These are phyloP conservation scores for Rhagoletis pomonella DNA, from an alignment of 1,140 invertebrate species.

Conservation along the genomic window DNA sequence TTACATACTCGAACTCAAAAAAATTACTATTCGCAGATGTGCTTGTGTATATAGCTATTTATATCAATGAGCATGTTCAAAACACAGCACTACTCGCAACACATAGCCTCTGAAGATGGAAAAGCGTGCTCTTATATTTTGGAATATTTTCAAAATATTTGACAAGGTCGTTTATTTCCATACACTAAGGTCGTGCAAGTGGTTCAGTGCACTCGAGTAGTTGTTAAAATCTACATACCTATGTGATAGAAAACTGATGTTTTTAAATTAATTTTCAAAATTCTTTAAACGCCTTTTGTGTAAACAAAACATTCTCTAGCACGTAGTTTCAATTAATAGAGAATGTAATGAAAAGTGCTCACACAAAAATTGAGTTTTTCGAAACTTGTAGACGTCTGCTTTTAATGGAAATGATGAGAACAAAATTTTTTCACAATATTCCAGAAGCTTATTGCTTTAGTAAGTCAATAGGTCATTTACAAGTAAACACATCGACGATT, in stretches of 20 bases:
- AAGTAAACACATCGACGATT: neutral
- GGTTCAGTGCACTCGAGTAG: neutral
- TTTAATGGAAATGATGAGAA: neutral
- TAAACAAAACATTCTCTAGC: neutral
- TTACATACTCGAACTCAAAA: too few relatives aligned
- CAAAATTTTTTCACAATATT: neutral
- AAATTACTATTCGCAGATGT: too few relatives aligned
- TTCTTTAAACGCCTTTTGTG: neutral
- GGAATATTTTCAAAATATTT: slow-evolving; percentile 52
- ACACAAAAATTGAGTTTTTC: too few relatives aligned
- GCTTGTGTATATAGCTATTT: neutral
- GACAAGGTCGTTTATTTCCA: slow-evolving; percentile 48
- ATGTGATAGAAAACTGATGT: neutral
- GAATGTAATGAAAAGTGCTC: too few relatives aligned
- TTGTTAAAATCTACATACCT: neutral
- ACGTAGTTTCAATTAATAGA: neutral
- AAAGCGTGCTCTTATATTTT: neutral
- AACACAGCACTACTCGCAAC: neutral
- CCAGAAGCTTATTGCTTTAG: neutral
- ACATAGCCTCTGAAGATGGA: neutral
- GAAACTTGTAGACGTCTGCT: too few relatives aligned
- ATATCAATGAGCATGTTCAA: neutral
- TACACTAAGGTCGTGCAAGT: neutral
- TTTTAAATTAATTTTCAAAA: neutral
- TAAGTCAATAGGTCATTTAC: slow-evolving; percentile 8